Evolutionary conservation across 2,888 invertebrate genomes (phyloP).

Genomic region (Epistrophella euchroma): DNA sequence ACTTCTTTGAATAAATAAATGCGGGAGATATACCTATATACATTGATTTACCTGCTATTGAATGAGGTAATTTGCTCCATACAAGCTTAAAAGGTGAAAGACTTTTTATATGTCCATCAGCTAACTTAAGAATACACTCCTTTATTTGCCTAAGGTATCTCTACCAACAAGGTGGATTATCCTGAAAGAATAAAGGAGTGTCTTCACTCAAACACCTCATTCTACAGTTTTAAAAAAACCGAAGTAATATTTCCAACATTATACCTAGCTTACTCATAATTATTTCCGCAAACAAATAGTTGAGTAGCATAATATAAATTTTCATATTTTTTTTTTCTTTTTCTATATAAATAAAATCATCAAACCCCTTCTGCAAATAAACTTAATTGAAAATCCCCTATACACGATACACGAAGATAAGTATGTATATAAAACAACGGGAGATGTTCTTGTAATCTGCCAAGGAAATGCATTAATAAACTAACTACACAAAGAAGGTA

Average conservation of each 20-base stretch:
- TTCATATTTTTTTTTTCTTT: background rate
- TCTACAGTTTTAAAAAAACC: background rate
- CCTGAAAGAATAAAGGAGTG: constrained; percentile 8
- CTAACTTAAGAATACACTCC: constrained; percentile 15
- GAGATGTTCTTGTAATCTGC: constrained; percentile 52
- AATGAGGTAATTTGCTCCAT: constrained; percentile 19
- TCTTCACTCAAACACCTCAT: constrained; percentile 18
- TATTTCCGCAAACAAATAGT: constrained; percentile 74
- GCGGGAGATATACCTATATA: background rate
- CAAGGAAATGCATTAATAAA: constrained; percentile 65
- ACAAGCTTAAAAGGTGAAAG: constrained; percentile 7
- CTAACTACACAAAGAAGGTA: constrained; percentile 30
- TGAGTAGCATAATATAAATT: constrained; percentile 33
- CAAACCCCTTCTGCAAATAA: constrained; percentile 70
- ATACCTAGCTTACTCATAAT: constrained; percentile 45
- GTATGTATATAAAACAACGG: constrained; percentile 24
- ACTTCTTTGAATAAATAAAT: background rate
- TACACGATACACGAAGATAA: constrained; percentile 32
- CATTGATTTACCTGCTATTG: constrained; percentile 1
- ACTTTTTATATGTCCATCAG: background rate
- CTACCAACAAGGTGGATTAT: background rate
- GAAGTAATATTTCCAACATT: constrained; percentile 24
- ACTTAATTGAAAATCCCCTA: constrained; percentile 67
- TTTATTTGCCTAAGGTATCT: constrained; percentile 9
- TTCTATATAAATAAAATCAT: constrained; percentile 53